phyloP scores from a whole-genome alignment of 2,888 invertebrate genomes.

The Mythimna lalbum region DNA sequence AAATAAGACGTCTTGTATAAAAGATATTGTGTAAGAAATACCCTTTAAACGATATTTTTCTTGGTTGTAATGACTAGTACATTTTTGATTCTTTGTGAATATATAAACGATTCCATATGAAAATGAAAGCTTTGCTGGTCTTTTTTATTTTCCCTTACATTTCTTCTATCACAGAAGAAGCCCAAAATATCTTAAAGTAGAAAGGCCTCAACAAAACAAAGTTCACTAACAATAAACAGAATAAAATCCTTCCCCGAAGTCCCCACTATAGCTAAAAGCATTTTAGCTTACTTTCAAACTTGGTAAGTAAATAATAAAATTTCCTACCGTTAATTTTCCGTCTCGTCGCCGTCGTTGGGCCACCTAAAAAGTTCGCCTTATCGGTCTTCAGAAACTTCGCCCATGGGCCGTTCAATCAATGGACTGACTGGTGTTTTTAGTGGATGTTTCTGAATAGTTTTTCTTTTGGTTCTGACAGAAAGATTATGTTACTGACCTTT shows the following conservation, averaged over 20 bases:
- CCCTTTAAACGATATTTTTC: neutral
- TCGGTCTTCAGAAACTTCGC: slow-evolving; percentile 41
- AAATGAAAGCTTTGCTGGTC: neutral
- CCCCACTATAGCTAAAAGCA: slow-evolving; percentile 58
- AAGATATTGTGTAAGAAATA: neutral
- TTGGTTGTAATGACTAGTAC: neutral
- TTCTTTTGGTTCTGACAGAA: slow-evolving; percentile 3
- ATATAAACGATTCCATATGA: too few species aligned
- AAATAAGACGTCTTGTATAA: slow-evolving; percentile 6
- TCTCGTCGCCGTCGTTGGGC: slow-evolving; percentile 48
- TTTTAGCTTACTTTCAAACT: slow-evolving; percentile 58
- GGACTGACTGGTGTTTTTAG: slow-evolving; percentile 27
- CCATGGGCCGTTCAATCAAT: slow-evolving; percentile 46
- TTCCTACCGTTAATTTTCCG: slow-evolving; percentile 62
- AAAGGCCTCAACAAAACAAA: slow-evolving; percentile 22
- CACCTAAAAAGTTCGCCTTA: slow-evolving; percentile 50
- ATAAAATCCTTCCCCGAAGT: slow-evolving; percentile 42
- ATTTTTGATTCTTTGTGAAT: neutral
- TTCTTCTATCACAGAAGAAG: neutral
- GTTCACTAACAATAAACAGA: slow-evolving; percentile 47
- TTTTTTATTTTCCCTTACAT: neutral
- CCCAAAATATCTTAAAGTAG: slow-evolving; percentile 20
- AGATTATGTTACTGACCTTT: neutral
- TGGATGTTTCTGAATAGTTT: slow-evolving; percentile 9
- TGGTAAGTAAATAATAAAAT: slow-evolving; percentile 64